Conservation (phyloP, 2,113 vertebrate genomes). For the Scytalopus superciliaris region DNA sequence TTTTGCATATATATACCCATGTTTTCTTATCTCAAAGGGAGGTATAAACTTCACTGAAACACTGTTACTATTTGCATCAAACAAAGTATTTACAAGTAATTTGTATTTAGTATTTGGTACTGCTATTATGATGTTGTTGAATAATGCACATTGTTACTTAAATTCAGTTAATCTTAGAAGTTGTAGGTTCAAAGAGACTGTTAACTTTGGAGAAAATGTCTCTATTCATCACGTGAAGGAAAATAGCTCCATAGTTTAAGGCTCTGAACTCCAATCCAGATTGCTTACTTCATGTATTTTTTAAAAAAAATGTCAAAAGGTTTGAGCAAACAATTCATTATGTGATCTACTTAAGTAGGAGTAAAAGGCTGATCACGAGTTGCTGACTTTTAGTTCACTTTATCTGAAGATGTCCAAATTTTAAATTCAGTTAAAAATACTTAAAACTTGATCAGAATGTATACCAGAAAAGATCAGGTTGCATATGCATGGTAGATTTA, state of each 20-base stretch:
- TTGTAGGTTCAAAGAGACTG: not conserved
- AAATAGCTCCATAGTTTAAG: not conserved
- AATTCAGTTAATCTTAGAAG: not conserved
- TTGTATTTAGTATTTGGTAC: not conserved
- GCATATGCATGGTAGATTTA: not conserved
- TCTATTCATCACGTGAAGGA: not conserved
- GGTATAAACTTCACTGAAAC: not conserved
- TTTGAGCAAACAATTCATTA: not conserved
- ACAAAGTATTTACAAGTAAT: not conserved
- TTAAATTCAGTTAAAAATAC: not conserved
- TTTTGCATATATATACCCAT: not conserved
- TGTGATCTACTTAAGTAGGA: rapidly evolving
- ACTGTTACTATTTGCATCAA: not conserved
- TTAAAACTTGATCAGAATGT: not conserved
- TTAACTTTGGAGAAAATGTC: not conserved
- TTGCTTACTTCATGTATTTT: not conserved
- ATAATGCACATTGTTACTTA: not conserved
- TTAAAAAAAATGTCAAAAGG: not conserved
- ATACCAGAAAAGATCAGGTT: not conserved
- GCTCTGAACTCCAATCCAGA: not conserved
- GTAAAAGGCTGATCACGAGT: not conserved
- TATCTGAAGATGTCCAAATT: not conserved
- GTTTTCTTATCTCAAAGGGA: not conserved
- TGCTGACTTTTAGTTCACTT: not conserved
- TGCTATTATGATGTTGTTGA: not conserved